These are phyloP conservation scores for Lycaon pictus DNA, from an alignment of 2,113 vertebrate genomes.

Conservation along the genomic window DNA sequence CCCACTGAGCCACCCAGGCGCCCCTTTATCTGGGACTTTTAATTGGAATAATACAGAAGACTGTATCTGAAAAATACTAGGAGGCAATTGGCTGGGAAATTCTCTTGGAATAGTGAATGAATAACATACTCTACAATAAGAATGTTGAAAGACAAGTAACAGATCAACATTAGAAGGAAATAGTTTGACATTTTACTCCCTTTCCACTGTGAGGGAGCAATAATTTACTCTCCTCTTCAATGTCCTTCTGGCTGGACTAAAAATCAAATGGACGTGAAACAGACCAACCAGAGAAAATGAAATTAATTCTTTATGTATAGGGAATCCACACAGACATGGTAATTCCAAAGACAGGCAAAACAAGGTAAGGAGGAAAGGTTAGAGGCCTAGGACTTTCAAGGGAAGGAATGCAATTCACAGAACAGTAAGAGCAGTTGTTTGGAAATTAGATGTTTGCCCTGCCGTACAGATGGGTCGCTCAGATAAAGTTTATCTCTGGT, in stretches of 20 bases:
- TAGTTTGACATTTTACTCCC: slow-evolving; percentile 29
- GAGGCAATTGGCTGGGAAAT: neutral
- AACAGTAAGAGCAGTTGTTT: neutral
- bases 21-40: neutral
- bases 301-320: neutral
- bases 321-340: neutral
- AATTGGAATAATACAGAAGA: neutral
- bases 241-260: neutral
- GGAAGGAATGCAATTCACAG: neutral
- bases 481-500: neutral
- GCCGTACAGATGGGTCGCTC: neutral
- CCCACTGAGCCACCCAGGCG: too few species aligned
- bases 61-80: slow-evolving; percentile 26
- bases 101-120: slow-evolving; percentile 29
- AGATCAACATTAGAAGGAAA: neutral
- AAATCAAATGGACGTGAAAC: neutral
- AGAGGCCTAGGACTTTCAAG: neutral
- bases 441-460: neutral
- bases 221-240: neutral
- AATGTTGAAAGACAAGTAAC: slow-evolving; percentile 42
- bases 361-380: neutral
- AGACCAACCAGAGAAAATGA: neutral
- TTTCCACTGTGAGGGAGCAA: neutral
- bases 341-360: neutral
- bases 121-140: neutral